Evolutionary conservation across 2,113 vertebrate species (phyloP).

Genomic region (Piliocolobus tephrosceles): DNA sequence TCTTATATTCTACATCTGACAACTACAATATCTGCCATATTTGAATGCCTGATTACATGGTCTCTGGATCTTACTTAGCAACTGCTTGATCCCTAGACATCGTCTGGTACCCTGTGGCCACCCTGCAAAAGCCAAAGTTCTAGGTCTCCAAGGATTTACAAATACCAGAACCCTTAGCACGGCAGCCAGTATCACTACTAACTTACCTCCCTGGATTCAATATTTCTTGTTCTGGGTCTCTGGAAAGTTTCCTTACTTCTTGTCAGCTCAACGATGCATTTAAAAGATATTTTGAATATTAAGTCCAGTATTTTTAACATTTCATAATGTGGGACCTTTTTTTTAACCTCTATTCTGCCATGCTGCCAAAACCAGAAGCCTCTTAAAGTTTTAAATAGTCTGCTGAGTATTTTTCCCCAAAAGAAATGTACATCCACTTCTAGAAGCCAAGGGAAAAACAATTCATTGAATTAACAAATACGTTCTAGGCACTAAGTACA

Average conservation of each 20-base stretch:
- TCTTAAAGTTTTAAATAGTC: background rate
- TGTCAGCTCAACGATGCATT: background rate
- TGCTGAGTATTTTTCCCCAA: background rate
- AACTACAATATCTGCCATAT: background rate
- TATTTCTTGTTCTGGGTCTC: background rate
- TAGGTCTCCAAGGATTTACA: background rate
- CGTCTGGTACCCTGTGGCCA: background rate
- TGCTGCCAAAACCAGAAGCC: background rate
- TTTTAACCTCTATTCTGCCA: background rate
- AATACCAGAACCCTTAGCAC: background rate
- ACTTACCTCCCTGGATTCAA: background rate
- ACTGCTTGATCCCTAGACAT: background rate
- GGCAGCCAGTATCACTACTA: background rate
- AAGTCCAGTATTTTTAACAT: background rate
- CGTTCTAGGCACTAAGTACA: background rate
- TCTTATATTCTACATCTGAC: background rate
- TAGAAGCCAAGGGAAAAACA: background rate
- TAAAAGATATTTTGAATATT: background rate
- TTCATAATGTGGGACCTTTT: background rate
- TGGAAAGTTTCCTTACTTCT: background rate
- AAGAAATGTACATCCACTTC: background rate
- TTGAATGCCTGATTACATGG: background rate
- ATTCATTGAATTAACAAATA: constrained; percentile 18
- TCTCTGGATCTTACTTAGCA: background rate
- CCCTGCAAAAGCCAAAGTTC: background rate